Percentiles rank a stretch among this genome's conserved stretches.
phyloP scores from a whole-genome alignment of 2,888 invertebrate species.

The Amphipoea lucens region DNA sequence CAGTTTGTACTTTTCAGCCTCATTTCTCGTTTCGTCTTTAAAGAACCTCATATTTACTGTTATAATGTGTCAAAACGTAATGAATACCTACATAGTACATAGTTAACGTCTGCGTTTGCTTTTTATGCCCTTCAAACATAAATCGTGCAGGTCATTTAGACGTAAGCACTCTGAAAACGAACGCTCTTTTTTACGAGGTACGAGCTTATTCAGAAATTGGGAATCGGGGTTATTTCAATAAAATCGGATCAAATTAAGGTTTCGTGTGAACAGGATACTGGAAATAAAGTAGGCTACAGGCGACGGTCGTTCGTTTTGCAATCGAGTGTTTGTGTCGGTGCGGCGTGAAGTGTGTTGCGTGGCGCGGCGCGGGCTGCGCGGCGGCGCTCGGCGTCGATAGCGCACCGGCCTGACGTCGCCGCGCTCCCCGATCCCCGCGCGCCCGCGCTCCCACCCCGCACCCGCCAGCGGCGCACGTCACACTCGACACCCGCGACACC shows the following conservation, averaged over 20 bases:
- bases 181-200: constrained; percentile 65
- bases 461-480: constrained; percentile 76
- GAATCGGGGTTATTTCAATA: constrained; percentile 72
- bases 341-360: constrained; percentile 79
- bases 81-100: constrained; percentile 21
- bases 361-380: constrained; percentile 75
- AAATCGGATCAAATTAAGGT: constrained; percentile 76
- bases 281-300: constrained; percentile 77
- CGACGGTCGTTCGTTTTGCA: constrained; percentile 77
- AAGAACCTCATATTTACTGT: background rate
- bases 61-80: constrained; percentile 40
- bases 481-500: constrained; percentile 77
- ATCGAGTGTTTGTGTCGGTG: constrained; percentile 83
- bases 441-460: constrained; percentile 57
- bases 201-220: constrained; percentile 66
- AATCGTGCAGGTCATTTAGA: constrained; percentile 66
- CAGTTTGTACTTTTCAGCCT: constrained; percentile 3
- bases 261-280: constrained; percentile 77
- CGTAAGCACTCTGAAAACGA: constrained; percentile 63
- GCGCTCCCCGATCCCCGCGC: constrained; percentile 68
- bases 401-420: constrained; percentile 73
- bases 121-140: constrained; percentile 66
- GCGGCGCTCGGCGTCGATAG: constrained; percentile 75
- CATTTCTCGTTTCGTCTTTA: background rate
- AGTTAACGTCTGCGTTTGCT: constrained; percentile 50